phyloP scores from a whole-genome alignment of 2,888 invertebrate genomes.

The Pocota personata region DNA sequence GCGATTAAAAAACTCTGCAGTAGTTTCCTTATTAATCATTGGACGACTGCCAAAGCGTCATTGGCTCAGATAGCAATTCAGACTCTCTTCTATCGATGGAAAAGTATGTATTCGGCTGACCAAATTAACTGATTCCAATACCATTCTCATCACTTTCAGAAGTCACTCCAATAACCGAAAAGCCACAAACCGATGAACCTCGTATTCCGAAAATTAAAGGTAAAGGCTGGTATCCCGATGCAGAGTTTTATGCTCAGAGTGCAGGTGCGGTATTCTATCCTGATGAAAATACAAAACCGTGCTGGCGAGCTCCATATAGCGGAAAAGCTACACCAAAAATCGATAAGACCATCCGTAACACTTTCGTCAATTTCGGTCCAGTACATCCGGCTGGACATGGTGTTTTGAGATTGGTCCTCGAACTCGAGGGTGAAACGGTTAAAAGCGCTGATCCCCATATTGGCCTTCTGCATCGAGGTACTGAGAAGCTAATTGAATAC shows the following conservation, averaged over 20 bases:
- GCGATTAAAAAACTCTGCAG: background rate
- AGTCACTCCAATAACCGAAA: background rate
- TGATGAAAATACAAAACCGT: conserved; percentile 81
- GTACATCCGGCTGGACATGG: conserved; percentile 97
- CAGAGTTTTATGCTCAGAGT: conserved; percentile 85
- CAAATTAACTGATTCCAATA: too few relatives aligned
- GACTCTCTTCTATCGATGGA: conserved; percentile 26
- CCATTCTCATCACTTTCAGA: background rate
- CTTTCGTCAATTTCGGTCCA: conserved; percentile 93
- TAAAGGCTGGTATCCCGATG: conserved; percentile 87
- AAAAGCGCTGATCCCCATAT: conserved; percentile 92
- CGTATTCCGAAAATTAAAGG: background rate
- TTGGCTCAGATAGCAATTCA: conserved; percentile 33
- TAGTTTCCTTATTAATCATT: background rate
- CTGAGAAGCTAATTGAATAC: conserved; percentile 94
- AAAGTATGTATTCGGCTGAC: conserved; percentile 6
- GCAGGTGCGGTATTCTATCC: conserved; percentile 85
- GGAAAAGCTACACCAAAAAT: conserved; percentile 81
- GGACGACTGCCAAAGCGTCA: conserved; percentile 4
- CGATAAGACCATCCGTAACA: conserved; percentile 86
- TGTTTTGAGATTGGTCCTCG: conserved; percentile 90
- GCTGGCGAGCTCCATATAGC: conserved; percentile 79
- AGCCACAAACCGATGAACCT: background rate
- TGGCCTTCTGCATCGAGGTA: conserved; percentile 93
- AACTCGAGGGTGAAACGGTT: conserved; percentile 92